Evolutionary conservation across 1,140 invertebrate species (phyloP), one percentile per base, ranked within the genome.

Genomic region (Paramacrobiotus metropolitanus): DNA sequence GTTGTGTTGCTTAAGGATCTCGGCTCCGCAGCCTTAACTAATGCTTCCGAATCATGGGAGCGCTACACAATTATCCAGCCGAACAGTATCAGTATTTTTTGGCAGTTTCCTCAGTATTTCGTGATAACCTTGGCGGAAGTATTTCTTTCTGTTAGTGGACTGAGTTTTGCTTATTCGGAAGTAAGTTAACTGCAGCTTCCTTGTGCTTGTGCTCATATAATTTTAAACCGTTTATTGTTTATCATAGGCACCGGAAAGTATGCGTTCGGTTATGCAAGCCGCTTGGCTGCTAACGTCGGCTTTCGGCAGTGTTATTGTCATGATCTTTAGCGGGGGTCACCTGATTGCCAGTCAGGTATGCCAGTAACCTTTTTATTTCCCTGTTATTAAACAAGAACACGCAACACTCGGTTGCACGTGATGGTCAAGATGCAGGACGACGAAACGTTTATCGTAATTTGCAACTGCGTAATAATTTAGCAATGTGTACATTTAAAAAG

Each of bases 191-290:
- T 18, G 4, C 48, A 4, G 48, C 24, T 28, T 40, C 9, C n/a
- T 40, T 40, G 34, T 9, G 34, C 34, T 40, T 40, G 34, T n/a
- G n/a, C n/a, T n/a, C 34, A 40, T 40, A 18, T 55, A 4, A 55
- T 24, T 55, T 40, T 40, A 9, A n/a, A 24, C 31, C 21, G 2
- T n/a, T 9, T 9, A 40, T 9, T 40, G 34, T 29, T 55, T 60
- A 60, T 82, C 82, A 3, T 81, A 93, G 78, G 85, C 89, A 0
- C 90, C 90, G 0, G 70, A 74, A 21, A 84, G 81, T 64, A 92
- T 95, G 88, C 93, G 91, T 69, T 86, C 89, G 0, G 79, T 96
- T 0, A 70, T 97, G 28, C 83, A 87, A 69, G 87, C 91, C 2
- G 79, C 80, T 1, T 96, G 88, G 86, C 75, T 92, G 29, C 70